Conservation (phyloP, 2,888 invertebrate genomes). For the Synergus gifuensis region DNA sequence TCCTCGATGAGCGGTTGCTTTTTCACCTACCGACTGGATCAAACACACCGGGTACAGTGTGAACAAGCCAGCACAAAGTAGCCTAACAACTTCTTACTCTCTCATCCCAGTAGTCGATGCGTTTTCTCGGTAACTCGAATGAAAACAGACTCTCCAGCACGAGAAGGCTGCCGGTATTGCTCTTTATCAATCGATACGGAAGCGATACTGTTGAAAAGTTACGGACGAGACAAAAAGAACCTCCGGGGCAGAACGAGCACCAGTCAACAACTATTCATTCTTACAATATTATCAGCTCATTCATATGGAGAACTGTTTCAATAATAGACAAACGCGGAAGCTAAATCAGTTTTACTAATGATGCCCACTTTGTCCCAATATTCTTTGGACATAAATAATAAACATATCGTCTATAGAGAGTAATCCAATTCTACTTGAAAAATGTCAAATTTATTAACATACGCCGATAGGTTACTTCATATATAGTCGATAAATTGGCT, state of each 20-base stretch:
- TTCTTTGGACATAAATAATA: background rate
- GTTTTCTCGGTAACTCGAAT: conserved; percentile 47
- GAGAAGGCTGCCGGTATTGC: conserved; percentile 36
- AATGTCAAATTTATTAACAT: no score
- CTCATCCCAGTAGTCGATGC: conserved; percentile 40
- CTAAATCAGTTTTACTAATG: background rate
- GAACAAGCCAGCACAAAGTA: conserved; percentile 45
- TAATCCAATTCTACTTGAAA: no score
- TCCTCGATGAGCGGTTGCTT: conserved; percentile 6
- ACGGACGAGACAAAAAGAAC: background rate
- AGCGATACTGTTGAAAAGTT: conserved; percentile 19
- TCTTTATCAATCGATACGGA: conserved; percentile 38
- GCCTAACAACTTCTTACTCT: conserved; percentile 52
- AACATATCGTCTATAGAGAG: background rate
- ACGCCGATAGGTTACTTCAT: no score
- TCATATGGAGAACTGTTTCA: background rate
- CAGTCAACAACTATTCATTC: background rate
- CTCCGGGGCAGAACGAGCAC: conserved; percentile 23
- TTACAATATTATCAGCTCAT: background rate
- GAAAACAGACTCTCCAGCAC: conserved; percentile 46
- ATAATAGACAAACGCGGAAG: background rate
- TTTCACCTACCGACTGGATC: conserved; percentile 31
- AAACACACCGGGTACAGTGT: conserved; percentile 40
- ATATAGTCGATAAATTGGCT: no score
- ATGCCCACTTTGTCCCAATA: background rate